These are phyloP conservation scores for Proteles cristata DNA, from an alignment of 2,113 vertebrate genomes.

Conservation along the genomic window DNA sequence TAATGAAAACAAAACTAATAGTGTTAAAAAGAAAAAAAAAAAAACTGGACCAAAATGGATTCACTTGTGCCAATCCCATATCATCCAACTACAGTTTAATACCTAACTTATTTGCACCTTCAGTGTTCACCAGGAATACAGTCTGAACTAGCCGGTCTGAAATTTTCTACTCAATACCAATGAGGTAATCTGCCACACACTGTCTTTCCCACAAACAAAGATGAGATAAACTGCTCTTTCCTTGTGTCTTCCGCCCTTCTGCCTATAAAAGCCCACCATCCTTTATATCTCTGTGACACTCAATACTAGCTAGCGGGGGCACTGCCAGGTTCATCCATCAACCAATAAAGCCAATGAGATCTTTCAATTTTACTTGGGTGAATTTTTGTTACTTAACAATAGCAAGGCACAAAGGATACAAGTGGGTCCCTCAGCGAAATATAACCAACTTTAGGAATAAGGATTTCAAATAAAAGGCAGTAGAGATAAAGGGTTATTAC, in stretches of 20 bases:
- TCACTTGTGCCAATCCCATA: background rate
- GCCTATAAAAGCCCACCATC: background rate
- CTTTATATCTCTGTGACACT: background rate
- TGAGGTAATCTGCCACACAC: background rate
- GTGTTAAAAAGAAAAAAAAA: background rate
- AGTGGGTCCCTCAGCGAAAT: background rate
- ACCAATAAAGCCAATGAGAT: background rate
- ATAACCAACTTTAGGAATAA: background rate
- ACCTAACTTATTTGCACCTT: background rate
- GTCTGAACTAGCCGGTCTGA: background rate
- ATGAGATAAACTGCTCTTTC: background rate
- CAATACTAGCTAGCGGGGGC: background rate
- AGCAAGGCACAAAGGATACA: background rate
- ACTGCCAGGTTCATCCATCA: background rate
- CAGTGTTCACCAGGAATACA: background rate
- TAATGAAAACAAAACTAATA: background rate
- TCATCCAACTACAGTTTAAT: background rate
- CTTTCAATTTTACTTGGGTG: background rate
- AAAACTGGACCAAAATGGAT: background rate
- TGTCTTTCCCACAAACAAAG: background rate
- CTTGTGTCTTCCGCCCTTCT: background rate
- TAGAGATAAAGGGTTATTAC: background rate
- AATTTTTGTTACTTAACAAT: background rate
- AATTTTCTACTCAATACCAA: background rate
- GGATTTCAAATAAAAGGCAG: conserved; percentile 32